Evolutionary conservation across 2,888 invertebrate species (phyloP).

Genomic region (Acleris sparsana): DNA sequence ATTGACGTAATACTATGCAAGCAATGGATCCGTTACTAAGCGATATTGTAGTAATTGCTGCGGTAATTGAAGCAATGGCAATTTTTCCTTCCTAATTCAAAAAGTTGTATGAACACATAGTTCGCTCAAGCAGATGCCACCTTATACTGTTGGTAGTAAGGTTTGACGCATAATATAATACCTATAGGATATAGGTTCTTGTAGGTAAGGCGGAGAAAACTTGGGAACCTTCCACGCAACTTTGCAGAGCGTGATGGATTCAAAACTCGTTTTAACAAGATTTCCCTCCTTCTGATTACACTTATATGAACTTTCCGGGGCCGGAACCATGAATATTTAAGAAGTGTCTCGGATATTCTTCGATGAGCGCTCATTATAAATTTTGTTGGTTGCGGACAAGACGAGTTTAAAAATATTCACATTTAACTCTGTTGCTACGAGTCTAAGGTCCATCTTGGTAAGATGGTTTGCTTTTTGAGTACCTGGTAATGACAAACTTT

Average conservation of each 20-base stretch:
- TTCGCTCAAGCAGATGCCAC: too few species aligned
- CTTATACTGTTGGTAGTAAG: too few species aligned
- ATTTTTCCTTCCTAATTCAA: too few species aligned
- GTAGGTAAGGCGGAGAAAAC: constrained; percentile 1
- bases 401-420: neutral
- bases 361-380: constrained; percentile 34
- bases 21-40: neutral
- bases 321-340: constrained; percentile 40
- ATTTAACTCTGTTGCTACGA: neutral
- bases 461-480: too few species aligned
- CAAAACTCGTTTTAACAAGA: constrained; percentile 43
- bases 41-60: neutral
- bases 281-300: constrained; percentile 38
- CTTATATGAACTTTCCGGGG: constrained; percentile 36
- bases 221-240: constrained; percentile 41
- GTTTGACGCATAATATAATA: too few species aligned
- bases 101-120: too few species aligned
- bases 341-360: constrained; percentile 30
- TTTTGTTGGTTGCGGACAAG: neutral
- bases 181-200: too few species aligned
- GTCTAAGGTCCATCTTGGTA: neutral
- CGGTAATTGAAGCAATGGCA: constrained; percentile 30
- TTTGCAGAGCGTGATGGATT: constrained; percentile 41
- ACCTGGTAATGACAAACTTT: too few species aligned
- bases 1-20: neutral